Evolutionary conservation across 37 sponge, comb jelly and placozoan genomes (phyloP), one percentile per base, ranked within the genome.

Genomic region (Halisarca cf. caerulea): DNA sequence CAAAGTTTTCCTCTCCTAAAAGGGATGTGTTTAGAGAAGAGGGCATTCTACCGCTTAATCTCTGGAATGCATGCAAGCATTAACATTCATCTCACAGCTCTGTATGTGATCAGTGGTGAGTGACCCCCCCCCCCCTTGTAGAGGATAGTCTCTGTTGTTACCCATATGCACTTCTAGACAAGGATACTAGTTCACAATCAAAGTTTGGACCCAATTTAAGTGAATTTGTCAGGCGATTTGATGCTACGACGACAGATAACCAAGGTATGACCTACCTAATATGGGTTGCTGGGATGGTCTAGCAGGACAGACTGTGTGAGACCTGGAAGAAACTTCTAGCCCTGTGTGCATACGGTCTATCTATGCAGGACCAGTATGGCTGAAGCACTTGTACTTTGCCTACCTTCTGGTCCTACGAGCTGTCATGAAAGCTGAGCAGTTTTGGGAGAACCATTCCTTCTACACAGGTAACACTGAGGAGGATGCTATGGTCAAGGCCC

Each of bases 1-100:
- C 33, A 58, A n/a, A 60, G 35, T 59, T 23, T 27, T 82, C 33
- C 58, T 54, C n/a, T 66, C 30, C 47, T 61, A 75, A 54, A 59
- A 89, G 94, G 60, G 4, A 82, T 96, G 89, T 99, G 99, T 89
- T 60, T 94, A 47, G 99, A 99, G 86, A 94, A 99, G 82, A 86
- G 99, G 53, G 99, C 92, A 0, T 99, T 95, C 84, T 99, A 87
- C 32, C 85, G 99, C 0, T 47, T 91, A 20, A 82, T 99, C 0
- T 99, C 99, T n/a, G 99, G 99, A 6, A 45, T 99, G 70, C 99
- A 99, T 83, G 83, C 99, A 83, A 96, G 97, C 75, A 96, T 99
- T 80, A 96, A 89, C 60, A 87, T 93, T 20, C 99, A 99, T 66
- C 85, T 99, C 4, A 90, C 95, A 23, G 99, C 97, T 21, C 41